Percentiles rank a stretch among this genome's conserved stretches.
Conservation (phyloP, 2,113 vertebrate species). For the Poeciliopsis turrubarensis region DNA sequence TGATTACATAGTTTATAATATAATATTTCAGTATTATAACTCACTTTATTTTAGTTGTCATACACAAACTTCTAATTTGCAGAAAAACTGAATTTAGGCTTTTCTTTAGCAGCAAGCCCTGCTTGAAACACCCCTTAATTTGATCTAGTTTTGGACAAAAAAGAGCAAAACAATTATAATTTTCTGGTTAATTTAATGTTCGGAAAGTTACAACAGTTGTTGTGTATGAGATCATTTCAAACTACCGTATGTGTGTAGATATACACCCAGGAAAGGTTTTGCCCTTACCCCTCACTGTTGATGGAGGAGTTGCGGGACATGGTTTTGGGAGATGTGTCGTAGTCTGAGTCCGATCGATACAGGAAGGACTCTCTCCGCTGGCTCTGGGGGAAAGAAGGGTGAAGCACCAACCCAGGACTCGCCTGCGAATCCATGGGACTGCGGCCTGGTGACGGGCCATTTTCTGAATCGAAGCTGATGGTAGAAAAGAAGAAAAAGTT, state of each 20-base stretch:
- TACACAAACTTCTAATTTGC: not conserved
- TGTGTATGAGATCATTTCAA: conserved; percentile 45
- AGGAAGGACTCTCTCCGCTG: conserved; percentile 93
- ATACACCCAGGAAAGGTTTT: not conserved
- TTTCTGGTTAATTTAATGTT: conserved; percentile 49
- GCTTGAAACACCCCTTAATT: not conserved
- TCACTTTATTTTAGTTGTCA: too few relatives aligned
- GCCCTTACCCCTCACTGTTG: conserved; percentile 91
- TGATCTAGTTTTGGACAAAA: conserved; percentile 19
- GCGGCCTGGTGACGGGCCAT: conserved; percentile 90
- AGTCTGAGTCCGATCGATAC: conserved; percentile 93
- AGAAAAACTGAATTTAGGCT: not conserved
- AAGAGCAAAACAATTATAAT: conserved; percentile 34
- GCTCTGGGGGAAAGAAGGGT: conserved; percentile 86
- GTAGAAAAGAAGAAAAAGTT: not conserved
- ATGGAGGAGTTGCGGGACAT: conserved; percentile 93
- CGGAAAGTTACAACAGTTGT: conserved; percentile 49
- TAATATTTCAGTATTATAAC: not conserved
- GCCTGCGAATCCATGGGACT: conserved; percentile 93
- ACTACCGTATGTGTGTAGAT: not conserved
- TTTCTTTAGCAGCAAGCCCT: not conserved
- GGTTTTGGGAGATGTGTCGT: conserved; percentile 92
- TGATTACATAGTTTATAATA: not conserved
- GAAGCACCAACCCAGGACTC: conserved; percentile 90
- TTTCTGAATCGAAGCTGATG: conserved; percentile 88